Evolutionary conservation across 2,888 invertebrate genomes (phyloP).

Genomic region (Oscheius sp.): DNA sequence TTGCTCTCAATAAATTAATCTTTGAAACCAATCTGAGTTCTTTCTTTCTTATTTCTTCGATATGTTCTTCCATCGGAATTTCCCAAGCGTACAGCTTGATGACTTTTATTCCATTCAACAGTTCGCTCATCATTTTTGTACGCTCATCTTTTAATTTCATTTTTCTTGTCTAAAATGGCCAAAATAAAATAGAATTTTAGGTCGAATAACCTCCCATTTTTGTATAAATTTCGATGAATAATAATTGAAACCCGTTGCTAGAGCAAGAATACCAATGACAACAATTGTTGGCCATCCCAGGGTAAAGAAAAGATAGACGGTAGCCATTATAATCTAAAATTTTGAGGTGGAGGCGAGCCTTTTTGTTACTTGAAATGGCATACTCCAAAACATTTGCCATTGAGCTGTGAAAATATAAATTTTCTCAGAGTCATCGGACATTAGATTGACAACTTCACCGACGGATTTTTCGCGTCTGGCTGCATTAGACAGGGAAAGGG

Average conservation of each 20-base stretch:
- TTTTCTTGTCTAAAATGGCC: conserved; percentile 78
- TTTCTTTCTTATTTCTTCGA: conserved; percentile 84
- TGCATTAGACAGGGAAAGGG: conserved; percentile 75
- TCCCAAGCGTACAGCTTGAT: conserved; percentile 78
- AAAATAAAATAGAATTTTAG: no score
- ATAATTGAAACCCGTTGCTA: conserved; percentile 80
- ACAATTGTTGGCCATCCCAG: conserved; percentile 86
- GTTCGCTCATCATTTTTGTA: conserved; percentile 92
- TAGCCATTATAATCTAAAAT: conserved; percentile 63
- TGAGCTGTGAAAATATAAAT: conserved; percentile 73
- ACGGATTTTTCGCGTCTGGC: conserved; percentile 75
- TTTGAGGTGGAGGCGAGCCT: neutral
- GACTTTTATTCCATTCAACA: conserved; percentile 87
- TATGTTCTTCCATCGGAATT: conserved; percentile 79
- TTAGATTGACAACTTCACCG: conserved; percentile 78
- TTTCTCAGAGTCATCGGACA: conserved; percentile 76
- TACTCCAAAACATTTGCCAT: conserved; percentile 73
- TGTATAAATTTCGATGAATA: conserved; percentile 55
- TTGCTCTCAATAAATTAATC: conserved; percentile 88
- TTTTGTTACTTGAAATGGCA: conserved; percentile 70
- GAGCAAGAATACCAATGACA: conserved; percentile 90
- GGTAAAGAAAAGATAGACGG: conserved; percentile 75
- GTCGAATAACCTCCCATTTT: conserved; percentile 51
- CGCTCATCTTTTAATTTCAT: conserved; percentile 93
- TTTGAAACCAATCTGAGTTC: conserved; percentile 84